Conservation (phyloP, 92 coral and sea anemone genomes). For the Zoanthus gigantus region DNA sequence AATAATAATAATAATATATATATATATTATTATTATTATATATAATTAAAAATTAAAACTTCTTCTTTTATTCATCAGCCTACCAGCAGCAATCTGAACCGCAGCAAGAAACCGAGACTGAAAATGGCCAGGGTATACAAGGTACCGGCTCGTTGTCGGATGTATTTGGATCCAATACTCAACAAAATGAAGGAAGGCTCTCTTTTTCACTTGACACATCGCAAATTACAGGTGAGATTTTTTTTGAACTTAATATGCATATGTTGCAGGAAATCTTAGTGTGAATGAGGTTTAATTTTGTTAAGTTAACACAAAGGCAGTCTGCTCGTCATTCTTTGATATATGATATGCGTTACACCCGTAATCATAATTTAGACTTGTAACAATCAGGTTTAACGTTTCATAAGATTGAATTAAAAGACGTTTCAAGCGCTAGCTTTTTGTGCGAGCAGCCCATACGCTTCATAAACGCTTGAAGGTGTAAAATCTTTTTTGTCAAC, state of each 20-base stretch:
- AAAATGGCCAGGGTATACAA: neutral
- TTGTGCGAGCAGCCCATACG: no score
- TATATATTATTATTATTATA: no score
- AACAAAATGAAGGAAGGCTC: conserved; percentile 20
- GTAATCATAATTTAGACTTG: neutral
- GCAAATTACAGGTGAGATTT: conserved; percentile 14
- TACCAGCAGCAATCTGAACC: conserved; percentile 14
- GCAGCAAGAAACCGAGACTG: conserved; percentile 6
- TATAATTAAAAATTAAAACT: no score
- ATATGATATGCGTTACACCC: no score
- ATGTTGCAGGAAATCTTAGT: neutral
- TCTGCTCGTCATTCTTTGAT: neutral
- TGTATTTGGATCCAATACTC: neutral
- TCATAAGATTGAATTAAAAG: no score
- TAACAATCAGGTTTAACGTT: neutral
- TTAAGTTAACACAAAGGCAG: neutral
- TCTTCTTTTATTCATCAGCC: neutral
- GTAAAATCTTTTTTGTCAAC: no score
- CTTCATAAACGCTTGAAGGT: no score
- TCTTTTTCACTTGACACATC: conserved; percentile 20
- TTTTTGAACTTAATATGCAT: neutral
- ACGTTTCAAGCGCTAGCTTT: no score
- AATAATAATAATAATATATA: no score
- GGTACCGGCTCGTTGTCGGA: conserved; percentile 20
- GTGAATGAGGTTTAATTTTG: neutral